Conservation (phyloP, 2,797 vertebrate species). For the Chiroxiphia lanceolata region DNA sequence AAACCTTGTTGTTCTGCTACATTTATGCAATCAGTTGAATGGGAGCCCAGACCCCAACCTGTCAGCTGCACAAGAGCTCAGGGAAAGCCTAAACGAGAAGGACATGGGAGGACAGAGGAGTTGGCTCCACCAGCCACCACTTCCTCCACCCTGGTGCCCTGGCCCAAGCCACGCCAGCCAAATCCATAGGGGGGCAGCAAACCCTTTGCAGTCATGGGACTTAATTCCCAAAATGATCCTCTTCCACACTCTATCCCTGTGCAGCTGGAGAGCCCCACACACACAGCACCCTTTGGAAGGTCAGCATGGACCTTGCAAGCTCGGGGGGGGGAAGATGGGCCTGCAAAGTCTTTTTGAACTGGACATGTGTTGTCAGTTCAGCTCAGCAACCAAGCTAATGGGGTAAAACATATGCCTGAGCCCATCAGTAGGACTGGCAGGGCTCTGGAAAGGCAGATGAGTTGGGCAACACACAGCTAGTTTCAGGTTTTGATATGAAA, state of each 20-base stretch:
- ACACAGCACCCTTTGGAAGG: background rate
- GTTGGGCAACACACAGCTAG: background rate
- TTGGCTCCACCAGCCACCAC: background rate
- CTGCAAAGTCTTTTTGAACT: background rate
- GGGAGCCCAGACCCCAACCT: slow-evolving; percentile 2
- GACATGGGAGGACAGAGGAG: background rate
- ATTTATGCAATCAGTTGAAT: background rate
- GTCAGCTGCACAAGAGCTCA: background rate
- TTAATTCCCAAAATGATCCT: background rate
- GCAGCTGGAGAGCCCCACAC: background rate
- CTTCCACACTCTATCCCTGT: background rate
- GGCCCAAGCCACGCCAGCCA: background rate
- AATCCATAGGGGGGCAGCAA: slow-evolving; percentile 69
- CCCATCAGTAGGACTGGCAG: background rate
- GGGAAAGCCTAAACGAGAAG: background rate
- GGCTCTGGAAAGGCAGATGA: background rate
- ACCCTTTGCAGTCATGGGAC: slow-evolving; percentile 58
- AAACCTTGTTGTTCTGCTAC: slow-evolving; percentile 10
- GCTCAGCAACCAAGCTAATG: background rate
- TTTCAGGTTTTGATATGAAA: background rate
- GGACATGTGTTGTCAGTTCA: background rate
- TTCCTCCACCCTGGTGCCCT: background rate
- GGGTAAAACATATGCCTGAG: fast-evolving
- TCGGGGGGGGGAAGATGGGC: background rate
- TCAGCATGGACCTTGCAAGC: background rate